phyloP scores from a whole-genome alignment of 2,113 vertebrate genomes.

The Oreotrochilus melanogaster region DNA sequence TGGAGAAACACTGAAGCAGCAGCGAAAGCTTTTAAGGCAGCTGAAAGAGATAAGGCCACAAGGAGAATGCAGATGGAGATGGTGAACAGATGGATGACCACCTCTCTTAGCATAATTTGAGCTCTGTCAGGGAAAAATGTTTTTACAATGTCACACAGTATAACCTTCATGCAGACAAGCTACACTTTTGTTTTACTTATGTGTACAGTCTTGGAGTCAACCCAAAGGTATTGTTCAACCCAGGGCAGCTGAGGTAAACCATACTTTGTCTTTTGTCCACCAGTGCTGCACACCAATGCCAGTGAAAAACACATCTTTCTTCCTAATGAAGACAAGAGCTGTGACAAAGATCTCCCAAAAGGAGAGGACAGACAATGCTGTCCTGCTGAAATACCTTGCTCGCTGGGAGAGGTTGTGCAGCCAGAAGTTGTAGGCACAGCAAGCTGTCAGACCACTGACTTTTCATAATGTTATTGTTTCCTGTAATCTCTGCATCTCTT shows the following conservation, averaged over 20 bases:
- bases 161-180: background rate
- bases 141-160: accelerated
- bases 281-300: background rate
- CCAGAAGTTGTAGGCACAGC: background rate
- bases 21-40: accelerated
- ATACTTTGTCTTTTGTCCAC: background rate
- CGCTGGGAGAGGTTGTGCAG: background rate
- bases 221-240: background rate
- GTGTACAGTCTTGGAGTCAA: background rate
- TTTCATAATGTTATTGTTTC: background rate
- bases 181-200: background rate
- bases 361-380: background rate
- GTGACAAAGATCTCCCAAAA: accelerated
- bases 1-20: background rate
- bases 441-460: background rate
- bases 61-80: background rate
- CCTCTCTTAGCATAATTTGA: background rate
- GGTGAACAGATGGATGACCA: background rate
- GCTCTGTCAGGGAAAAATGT: background rate
- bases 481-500: background rate
- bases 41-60: background rate
- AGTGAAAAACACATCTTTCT: background rate
- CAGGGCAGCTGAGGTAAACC: background rate
- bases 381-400: background rate
- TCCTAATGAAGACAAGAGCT: background rate